phyloP scores from a whole-genome alignment of 2,888 invertebrate species.

The Heteropelma amictum region DNA sequence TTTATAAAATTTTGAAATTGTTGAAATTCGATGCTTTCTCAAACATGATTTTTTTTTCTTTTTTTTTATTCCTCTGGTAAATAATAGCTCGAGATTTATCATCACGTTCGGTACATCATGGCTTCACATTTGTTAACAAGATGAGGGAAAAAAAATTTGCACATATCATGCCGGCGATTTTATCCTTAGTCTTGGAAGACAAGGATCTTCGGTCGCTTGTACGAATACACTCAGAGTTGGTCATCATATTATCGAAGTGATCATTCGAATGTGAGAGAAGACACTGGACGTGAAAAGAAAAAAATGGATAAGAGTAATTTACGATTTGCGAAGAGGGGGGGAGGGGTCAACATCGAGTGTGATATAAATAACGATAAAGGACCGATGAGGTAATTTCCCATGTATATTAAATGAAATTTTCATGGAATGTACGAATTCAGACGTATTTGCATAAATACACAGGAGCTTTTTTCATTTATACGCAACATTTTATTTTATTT shows the following conservation, averaged over 20 bases:
- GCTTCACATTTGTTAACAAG: no score
- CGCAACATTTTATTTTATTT: no score
- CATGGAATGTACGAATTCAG: background rate
- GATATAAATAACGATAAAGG: slow-evolving; percentile 74
- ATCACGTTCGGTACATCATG: no score
- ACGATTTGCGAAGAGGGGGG: background rate
- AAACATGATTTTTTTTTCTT: no score
- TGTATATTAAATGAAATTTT: slow-evolving; percentile 25
- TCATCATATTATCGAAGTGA: slow-evolving; percentile 33
- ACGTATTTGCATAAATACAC: background rate
- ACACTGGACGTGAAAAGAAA: slow-evolving; percentile 12
- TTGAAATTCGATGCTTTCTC: slow-evolving; percentile 4
- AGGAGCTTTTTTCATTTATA: background rate
- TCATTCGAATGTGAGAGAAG: slow-evolving; percentile 35
- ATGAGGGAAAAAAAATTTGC: background rate
- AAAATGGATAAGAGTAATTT: background rate
- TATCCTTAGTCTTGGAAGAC: slow-evolving; percentile 4
- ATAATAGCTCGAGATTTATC: no score
- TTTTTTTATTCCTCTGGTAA: no score
- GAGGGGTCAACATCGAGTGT: slow-evolving; percentile 8
- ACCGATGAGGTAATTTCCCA: slow-evolving; percentile 66
- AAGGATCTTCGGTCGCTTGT: background rate
- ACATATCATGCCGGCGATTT: slow-evolving; percentile 27
- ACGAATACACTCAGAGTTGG: no score
- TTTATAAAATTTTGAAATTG: no score